Percentiles rank a stretch among this genome's conserved stretches.
These are phyloP conservation scores for Pseudois nayaur DNA, from an alignment of 2,113 vertebrate species.

Conservation along the genomic window DNA sequence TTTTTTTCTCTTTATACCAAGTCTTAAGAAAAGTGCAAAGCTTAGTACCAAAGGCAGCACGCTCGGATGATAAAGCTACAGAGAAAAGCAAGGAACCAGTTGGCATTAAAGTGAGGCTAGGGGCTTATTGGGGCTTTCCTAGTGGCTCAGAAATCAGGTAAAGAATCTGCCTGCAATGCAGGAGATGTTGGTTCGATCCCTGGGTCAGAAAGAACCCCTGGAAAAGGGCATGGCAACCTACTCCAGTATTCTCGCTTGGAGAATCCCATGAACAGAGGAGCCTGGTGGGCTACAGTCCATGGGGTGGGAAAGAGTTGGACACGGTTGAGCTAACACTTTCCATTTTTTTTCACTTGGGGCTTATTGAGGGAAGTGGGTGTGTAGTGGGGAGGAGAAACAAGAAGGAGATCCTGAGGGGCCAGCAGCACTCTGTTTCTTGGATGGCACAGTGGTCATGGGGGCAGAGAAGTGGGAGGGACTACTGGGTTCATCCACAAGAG, in stretches of 20 bases:
- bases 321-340: background rate
- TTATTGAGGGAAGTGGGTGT: background rate
- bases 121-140: background rate
- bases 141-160: background rate
- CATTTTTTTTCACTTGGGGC: background rate
- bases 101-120: background rate
- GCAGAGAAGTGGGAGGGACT: background rate
- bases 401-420: too few species aligned
- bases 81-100: background rate
- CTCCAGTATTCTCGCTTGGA: background rate
- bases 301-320: background rate
- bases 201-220: background rate
- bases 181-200: background rate
- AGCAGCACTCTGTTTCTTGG: background rate
- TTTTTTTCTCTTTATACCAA: background rate
- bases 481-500: background rate
- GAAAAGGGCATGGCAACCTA: background rate
- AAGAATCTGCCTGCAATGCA: background rate
- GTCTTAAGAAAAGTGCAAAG: background rate
- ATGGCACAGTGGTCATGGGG: background rate
- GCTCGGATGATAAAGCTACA: background rate
- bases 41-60: too few species aligned
- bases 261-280: background rate
- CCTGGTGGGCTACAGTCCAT: background rate
- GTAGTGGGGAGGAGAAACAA: rapidly evolving